Evolutionary conservation across 2,888 invertebrate genomes (phyloP).

Genomic region (Idaea aversata): DNA sequence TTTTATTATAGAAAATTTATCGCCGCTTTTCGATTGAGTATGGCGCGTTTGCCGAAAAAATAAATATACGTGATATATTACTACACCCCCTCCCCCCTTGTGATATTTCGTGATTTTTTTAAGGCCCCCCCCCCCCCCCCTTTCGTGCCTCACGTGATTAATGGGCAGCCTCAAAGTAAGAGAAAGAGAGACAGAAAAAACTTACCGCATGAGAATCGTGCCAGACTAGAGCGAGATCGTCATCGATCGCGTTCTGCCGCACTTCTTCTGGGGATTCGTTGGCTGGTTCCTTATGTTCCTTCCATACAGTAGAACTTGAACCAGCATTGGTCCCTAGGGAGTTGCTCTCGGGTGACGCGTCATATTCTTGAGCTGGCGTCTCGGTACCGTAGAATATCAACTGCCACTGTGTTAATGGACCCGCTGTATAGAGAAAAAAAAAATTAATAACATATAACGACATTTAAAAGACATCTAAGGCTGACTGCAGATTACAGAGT

Average conservation of each 20-base stretch:
- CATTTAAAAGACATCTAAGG: not conserved
- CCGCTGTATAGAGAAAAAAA: slow-evolving; percentile 68
- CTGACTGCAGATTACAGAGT: not conserved
- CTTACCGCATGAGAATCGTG: slow-evolving; percentile 83
- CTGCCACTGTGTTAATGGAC: slow-evolving; percentile 87
- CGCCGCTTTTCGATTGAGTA: too few relatives aligned
- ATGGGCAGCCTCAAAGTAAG: too few relatives aligned
- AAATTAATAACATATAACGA: not conserved
- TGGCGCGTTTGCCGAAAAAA: too few relatives aligned
- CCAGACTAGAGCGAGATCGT: slow-evolving; percentile 80
- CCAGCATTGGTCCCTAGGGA: slow-evolving; percentile 59
- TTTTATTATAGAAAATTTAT: too few relatives aligned
- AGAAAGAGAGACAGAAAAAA: slow-evolving; percentile 7
- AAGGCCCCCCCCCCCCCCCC: too few relatives aligned
- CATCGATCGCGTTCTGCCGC: slow-evolving; percentile 81
- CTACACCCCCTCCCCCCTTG: too few relatives aligned
- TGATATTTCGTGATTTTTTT: too few relatives aligned
- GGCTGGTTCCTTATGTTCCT: slow-evolving; percentile 37
- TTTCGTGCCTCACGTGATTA: too few relatives aligned
- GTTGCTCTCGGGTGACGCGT: slow-evolving; percentile 83
- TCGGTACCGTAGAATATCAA: slow-evolving; percentile 91
- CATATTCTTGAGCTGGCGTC: slow-evolving; percentile 78
- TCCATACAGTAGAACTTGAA: slow-evolving; percentile 38
- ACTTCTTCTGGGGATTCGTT: slow-evolving; percentile 69
- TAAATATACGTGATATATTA: too few relatives aligned